These are phyloP conservation scores for Thinocorus orbignyianus DNA, from an alignment of 2,113 vertebrate species.

Conservation along the genomic window DNA sequence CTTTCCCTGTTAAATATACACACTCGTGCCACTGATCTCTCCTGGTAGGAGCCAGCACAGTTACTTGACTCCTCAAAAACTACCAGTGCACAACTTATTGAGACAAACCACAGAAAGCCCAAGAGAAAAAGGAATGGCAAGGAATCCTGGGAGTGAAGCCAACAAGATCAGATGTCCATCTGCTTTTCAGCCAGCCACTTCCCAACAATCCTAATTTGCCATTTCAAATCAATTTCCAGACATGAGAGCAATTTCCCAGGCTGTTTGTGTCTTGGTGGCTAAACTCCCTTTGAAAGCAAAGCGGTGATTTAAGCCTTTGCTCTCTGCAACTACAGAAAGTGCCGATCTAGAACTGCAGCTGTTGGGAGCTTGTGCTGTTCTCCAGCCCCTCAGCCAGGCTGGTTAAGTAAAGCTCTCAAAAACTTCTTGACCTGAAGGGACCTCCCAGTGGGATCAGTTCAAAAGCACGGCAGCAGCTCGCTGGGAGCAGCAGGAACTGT, in stretches of 20 bases:
- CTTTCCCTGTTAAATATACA: background rate
- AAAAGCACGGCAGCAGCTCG: background rate
- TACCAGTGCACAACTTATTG: background rate
- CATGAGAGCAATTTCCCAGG: background rate
- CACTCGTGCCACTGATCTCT: background rate
- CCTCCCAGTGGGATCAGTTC: background rate
- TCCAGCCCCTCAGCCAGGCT: background rate
- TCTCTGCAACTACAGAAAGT: background rate
- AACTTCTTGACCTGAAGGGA: background rate
- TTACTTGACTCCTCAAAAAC: background rate
- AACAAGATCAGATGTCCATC: background rate
- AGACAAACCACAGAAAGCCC: background rate
- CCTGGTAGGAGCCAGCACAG: background rate
- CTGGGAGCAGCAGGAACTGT: background rate
- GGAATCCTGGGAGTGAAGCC: background rate
- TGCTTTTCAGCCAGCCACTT: slow-evolving; percentile 23
- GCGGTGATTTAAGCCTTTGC: background rate
- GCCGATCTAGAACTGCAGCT: background rate
- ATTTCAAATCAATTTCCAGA: background rate
- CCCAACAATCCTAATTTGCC: slow-evolving; percentile 1
- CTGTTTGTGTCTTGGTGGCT: background rate
- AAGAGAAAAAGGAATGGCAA: background rate
- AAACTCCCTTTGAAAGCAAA: background rate
- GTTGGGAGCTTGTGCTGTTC: background rate
- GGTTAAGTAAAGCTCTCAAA: background rate